Percentiles rank a stretch among this genome's conserved stretches.
These are phyloP conservation scores for Tenthredo mesomela DNA, from an alignment of 2,888 invertebrate species.

Conservation along the genomic window DNA sequence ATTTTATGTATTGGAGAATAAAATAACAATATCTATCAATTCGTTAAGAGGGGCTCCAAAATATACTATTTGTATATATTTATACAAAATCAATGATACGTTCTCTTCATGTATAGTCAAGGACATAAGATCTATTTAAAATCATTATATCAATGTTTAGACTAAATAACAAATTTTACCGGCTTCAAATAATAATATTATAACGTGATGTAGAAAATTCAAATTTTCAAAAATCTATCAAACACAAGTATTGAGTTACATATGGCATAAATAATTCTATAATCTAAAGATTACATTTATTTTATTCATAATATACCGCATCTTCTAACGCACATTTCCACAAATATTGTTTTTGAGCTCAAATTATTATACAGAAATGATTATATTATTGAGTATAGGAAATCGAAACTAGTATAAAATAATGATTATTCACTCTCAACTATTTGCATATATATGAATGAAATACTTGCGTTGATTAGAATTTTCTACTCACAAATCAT, in stretches of 20 bases:
- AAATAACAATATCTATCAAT: slow-evolving; percentile 23
- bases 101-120: slow-evolving; percentile 21
- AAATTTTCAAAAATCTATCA: background rate
- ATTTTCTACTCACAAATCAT: slow-evolving; percentile 39
- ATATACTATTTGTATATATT: slow-evolving; percentile 37
- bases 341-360: background rate
- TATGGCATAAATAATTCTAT: background rate
- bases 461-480: slow-evolving; percentile 7
- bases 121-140: slow-evolving; percentile 16
- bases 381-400: background rate
- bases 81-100: slow-evolving; percentile 8
- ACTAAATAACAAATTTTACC: background rate
- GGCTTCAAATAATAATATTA: slow-evolving; percentile 15
- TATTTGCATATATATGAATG: background rate
- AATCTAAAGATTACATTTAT: background rate
- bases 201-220: slow-evolving; percentile 22
- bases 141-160: slow-evolving; percentile 22
- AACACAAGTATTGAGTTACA: background rate
- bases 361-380: slow-evolving; percentile 5
- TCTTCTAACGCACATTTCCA: background rate
- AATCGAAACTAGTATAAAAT: background rate
- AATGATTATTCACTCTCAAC: background rate
- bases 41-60: slow-evolving; percentile 31
- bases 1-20: slow-evolving; percentile 43
- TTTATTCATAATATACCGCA: background rate